Conservation (phyloP, 35 echinoderm and acorn worm species). For the Apostichopus parvimensis region DNA sequence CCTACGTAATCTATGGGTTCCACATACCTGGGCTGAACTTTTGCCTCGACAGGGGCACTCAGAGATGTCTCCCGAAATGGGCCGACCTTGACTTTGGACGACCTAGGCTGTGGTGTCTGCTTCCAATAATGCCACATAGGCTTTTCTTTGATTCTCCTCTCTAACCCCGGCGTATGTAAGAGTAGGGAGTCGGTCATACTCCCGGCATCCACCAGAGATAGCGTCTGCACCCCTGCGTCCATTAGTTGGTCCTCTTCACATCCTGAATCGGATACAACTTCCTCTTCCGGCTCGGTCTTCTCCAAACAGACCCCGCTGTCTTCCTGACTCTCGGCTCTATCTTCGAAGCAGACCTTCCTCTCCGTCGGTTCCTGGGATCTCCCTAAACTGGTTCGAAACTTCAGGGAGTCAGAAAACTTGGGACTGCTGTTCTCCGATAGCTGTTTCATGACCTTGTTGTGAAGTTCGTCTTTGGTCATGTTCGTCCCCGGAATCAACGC, state of each 20-base stretch:
- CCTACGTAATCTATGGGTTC: slow-evolving; percentile 52
- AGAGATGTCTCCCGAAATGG: slow-evolving; percentile 77
- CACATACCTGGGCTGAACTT: slow-evolving; percentile 64
- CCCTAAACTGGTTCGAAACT: not conserved
- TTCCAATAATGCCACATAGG: slow-evolving; percentile 80
- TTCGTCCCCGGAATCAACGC: slow-evolving; percentile 80
- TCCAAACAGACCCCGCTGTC: slow-evolving; percentile 5
- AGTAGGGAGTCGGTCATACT: slow-evolving; percentile 71
- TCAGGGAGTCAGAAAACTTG: not conserved
- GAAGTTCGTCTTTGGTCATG: slow-evolving; percentile 78
- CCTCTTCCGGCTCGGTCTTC: not conserved
- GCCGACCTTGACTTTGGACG: slow-evolving; percentile 25
- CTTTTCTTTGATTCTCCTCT: slow-evolving; percentile 8
- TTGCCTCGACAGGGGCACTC: slow-evolving; percentile 70
- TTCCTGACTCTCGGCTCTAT: slow-evolving; percentile 7
- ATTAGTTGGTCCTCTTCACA: slow-evolving; percentile 31
- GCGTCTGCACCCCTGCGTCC: slow-evolving; percentile 57
- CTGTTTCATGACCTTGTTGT: slow-evolving; percentile 86
- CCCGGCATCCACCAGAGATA: slow-evolving; percentile 56
- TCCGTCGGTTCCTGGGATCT: not conserved
- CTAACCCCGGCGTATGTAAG: slow-evolving; percentile 11
- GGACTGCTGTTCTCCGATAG: slow-evolving; percentile 78
- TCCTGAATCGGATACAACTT: not conserved
- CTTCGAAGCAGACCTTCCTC: slow-evolving; percentile 24
- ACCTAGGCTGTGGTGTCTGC: slow-evolving; percentile 42